Percentiles rank a stretch among this genome's conserved stretches.
phyloP scores from a whole-genome alignment of 1,140 invertebrate genomes.

The Periplaneta americana region DNA sequence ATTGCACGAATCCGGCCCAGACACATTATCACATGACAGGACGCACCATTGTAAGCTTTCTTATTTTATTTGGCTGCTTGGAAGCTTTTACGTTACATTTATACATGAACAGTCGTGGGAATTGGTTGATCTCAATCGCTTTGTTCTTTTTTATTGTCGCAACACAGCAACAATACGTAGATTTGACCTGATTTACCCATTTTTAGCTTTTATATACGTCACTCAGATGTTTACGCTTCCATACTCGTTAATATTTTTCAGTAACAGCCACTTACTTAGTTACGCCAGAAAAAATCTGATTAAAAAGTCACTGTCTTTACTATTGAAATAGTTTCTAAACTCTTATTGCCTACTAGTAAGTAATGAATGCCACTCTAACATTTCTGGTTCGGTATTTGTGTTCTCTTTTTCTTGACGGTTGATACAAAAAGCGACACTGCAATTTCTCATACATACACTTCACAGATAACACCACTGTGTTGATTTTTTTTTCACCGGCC shows the following conservation, averaged over 20 bases:
- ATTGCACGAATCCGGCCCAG: not conserved
- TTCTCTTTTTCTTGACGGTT: not conserved
- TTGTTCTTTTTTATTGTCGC: not conserved
- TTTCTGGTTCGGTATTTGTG: not conserved
- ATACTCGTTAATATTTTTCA: not conserved
- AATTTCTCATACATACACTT: not conserved
- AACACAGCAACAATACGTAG: not conserved
- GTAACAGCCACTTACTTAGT: not conserved
- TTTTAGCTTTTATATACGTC: not conserved
- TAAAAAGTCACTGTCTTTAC: not conserved
- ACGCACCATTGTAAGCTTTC: not conserved
- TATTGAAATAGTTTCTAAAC: not conserved
- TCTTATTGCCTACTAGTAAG: not conserved
- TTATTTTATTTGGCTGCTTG: not conserved
- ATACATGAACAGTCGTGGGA: not conserved
- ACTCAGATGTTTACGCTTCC: not conserved
- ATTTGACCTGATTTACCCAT: not conserved
- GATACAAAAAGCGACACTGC: not conserved
- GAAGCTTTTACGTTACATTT: not conserved
- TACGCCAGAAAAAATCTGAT: not conserved
- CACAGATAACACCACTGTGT: not conserved
- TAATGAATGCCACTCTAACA: not conserved
- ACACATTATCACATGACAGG: not conserved
- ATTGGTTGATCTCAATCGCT: no score
- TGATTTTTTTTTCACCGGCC: not conserved